Percentiles rank a stretch among this genome's conserved stretches.
Conservation (phyloP, 1,140 invertebrate species). For the Papilio polytes region DNA sequence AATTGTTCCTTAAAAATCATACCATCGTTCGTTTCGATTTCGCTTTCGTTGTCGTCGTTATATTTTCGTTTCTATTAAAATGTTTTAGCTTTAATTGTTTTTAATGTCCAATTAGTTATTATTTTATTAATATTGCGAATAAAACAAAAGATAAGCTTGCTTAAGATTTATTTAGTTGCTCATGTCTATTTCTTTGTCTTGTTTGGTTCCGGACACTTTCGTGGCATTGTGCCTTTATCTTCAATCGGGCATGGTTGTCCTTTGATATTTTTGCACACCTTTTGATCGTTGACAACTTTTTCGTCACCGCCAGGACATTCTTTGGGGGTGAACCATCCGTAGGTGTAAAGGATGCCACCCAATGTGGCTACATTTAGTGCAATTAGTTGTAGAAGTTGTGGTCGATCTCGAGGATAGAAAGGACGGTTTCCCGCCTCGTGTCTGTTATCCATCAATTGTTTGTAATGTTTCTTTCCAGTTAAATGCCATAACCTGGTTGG, state of each 20-base stretch:
- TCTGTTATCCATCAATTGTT: slow-evolving; percentile 48
- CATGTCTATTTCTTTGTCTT: neutral
- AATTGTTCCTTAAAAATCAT: too few species aligned
- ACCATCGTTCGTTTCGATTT: too few species aligned
- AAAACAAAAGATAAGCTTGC: neutral
- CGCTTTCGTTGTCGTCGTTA: too few species aligned
- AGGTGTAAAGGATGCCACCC: slow-evolving; percentile 47
- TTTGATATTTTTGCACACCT: slow-evolving; percentile 25
- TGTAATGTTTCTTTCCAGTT: slow-evolving; percentile 56
- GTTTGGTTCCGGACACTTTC: slow-evolving; percentile 2
- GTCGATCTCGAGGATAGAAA: slow-evolving; percentile 39
- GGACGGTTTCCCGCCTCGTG: slow-evolving; percentile 39
- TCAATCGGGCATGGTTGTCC: slow-evolving; percentile 24
- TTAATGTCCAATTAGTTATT: too few species aligned
- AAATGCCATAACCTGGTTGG: slow-evolving; percentile 64
- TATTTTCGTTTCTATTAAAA: neutral
- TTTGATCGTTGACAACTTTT: neutral
- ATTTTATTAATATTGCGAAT: neutral
- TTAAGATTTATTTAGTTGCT: neutral
- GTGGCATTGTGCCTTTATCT: neutral
- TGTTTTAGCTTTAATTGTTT: neutral
- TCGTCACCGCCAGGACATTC: neutral
- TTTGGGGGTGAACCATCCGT: slow-evolving; percentile 47
- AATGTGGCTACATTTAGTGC: slow-evolving; percentile 39
- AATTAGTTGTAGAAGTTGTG: slow-evolving; percentile 41